Percentiles rank a stretch among this genome's conserved stretches.
Evolutionary conservation across 2,797 vertebrate genomes (phyloP).

Genomic region (Sebastolobus alascanus): DNA sequence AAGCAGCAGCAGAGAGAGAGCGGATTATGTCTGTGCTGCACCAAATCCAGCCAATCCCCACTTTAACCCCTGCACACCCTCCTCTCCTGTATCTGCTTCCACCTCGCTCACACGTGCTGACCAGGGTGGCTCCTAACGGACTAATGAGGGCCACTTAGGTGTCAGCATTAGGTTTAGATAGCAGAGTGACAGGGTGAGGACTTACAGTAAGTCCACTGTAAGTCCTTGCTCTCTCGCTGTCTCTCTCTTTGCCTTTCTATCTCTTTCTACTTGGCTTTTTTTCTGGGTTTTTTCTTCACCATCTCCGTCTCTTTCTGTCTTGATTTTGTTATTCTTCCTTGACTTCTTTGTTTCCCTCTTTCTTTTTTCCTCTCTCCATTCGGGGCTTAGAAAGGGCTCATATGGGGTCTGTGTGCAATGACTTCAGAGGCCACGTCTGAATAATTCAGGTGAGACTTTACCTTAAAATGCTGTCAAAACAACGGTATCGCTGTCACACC

Average conservation of each 20-base stretch:
- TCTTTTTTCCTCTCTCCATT: constrained; percentile 22
- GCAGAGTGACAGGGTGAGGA: constrained; percentile 66
- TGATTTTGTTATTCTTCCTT: background rate
- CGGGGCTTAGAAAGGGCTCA: constrained; percentile 47
- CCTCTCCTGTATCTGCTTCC: constrained; percentile 50
- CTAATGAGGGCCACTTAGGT: constrained; percentile 80
- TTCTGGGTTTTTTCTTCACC: background rate
- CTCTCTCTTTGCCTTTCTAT: constrained; percentile 26
- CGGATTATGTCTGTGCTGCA: constrained; percentile 64
- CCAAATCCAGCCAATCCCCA: constrained; percentile 74
- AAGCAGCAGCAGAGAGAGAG: constrained; percentile 40
- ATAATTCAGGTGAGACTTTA: constrained; percentile 72
- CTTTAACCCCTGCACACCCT: constrained; percentile 53
- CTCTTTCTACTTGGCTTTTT: constrained; percentile 11
- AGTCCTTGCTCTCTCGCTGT: constrained; percentile 36
- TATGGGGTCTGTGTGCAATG: constrained; percentile 18
- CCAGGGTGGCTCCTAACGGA: constrained; percentile 67
- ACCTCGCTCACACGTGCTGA: constrained; percentile 53
- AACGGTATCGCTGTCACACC: constrained; percentile 51
- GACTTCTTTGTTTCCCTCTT: constrained; percentile 4
- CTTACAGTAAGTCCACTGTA: constrained; percentile 66
- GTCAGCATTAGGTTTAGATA: constrained; percentile 59
- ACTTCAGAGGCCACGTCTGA: constrained; percentile 60
- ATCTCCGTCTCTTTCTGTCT: background rate
- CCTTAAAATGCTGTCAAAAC: constrained; percentile 70